phyloP scores from a whole-genome alignment of 2,113 vertebrate species.

The Naja naja region DNA sequence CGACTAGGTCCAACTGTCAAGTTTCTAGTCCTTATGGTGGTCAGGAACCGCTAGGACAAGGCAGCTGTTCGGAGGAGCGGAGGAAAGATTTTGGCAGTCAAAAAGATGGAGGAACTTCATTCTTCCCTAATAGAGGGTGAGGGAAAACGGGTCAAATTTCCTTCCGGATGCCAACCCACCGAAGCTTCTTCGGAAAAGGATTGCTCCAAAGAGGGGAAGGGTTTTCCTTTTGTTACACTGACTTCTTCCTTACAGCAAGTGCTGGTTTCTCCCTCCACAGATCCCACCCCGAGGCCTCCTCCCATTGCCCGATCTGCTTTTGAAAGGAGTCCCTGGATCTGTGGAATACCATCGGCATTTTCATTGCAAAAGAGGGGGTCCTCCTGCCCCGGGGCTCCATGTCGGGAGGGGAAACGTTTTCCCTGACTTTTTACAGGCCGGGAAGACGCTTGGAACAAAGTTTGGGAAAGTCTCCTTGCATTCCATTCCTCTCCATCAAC shows the following conservation, averaged over 20 bases:
- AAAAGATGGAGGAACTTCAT: background rate
- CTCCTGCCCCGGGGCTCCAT: rapidly evolving
- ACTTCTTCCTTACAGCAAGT: background rate
- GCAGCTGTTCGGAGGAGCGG: background rate
- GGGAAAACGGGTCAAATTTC: background rate
- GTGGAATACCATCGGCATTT: background rate
- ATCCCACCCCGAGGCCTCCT: background rate
- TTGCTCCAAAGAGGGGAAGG: background rate
- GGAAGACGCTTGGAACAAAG: slow-evolving; percentile 16
- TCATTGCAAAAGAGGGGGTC: background rate
- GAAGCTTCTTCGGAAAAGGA: background rate
- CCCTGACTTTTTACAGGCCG: background rate
- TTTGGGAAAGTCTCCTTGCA: background rate
- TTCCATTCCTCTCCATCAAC: slow-evolving; percentile 19
- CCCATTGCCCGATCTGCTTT: background rate
- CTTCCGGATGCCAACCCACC: background rate
- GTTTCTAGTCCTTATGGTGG: too few relatives aligned
- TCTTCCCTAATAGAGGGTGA: background rate
- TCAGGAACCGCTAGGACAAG: background rate
- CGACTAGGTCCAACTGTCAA: too few relatives aligned
- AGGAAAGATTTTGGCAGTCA: background rate
- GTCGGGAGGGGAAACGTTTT: background rate
- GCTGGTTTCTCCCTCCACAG: background rate
- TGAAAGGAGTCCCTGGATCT: background rate
- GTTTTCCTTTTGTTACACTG: background rate